Conservation (phyloP, 2,797 vertebrate species). For the Loris lydekkerianus region DNA sequence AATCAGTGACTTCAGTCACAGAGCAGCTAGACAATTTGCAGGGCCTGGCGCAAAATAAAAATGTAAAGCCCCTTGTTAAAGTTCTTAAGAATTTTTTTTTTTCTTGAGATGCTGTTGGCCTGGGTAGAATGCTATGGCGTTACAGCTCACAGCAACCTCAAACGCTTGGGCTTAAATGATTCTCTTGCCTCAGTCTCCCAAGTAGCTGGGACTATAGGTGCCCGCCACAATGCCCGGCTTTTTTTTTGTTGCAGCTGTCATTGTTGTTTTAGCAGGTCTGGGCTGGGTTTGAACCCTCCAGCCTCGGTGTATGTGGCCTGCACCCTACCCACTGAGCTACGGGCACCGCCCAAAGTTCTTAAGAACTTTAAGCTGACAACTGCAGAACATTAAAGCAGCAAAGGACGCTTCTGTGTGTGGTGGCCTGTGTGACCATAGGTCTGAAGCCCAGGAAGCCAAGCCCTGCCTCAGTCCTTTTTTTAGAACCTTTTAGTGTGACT, state of each 20-base stretch:
- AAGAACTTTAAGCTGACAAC: background rate
- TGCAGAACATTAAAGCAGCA: background rate
- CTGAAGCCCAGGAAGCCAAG: background rate
- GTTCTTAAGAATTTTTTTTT: background rate
- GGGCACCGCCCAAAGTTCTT: background rate
- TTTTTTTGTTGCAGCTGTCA: too few relatives aligned
- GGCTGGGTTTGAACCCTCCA: too few relatives aligned
- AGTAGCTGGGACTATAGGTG: too few relatives aligned
- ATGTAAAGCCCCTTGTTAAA: background rate
- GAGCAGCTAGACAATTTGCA: background rate
- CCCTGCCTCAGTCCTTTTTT: background rate
- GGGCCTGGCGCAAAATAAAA: background rate
- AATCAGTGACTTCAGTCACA: background rate
- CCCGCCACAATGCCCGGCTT: too few relatives aligned
- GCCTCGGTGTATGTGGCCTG: too few relatives aligned
- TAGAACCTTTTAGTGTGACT: conserved; percentile 5
- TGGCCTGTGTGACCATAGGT: background rate
- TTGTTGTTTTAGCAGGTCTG: too few relatives aligned
- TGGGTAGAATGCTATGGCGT: too few relatives aligned
- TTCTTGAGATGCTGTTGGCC: too few relatives aligned
- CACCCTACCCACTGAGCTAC: too few relatives aligned
- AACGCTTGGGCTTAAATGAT: too few relatives aligned
- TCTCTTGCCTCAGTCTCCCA: too few relatives aligned
- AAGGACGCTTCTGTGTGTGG: background rate
- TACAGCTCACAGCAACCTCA: too few relatives aligned